Conservation (phyloP, 2,113 vertebrate genomes). For the Rafetus swinhoei region DNA sequence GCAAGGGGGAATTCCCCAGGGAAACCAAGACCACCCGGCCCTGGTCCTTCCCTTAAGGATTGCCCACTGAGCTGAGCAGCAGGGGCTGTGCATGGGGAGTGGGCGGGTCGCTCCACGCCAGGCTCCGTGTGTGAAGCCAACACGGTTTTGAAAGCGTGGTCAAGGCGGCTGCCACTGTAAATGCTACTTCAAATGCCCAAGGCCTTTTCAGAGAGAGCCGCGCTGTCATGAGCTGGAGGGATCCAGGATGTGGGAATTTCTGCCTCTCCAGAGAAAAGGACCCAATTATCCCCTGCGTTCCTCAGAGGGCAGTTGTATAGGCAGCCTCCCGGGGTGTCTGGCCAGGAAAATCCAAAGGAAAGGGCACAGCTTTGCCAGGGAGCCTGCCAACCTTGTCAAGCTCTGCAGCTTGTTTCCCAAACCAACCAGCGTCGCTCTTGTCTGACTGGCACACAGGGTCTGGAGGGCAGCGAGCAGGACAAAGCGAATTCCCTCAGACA, state of each 20-base stretch:
- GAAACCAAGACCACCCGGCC: not conserved
- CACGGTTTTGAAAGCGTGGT: fast-evolving
- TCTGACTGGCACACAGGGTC: no score
- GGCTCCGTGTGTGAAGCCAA: no score
- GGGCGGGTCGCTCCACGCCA: not conserved
- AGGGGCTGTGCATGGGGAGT: fast-evolving
- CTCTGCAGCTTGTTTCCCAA: no score
- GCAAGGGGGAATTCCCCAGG: not conserved
- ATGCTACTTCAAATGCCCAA: not conserved
- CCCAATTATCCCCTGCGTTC: not conserved
- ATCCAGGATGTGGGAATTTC: not conserved
- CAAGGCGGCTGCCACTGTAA: not conserved
- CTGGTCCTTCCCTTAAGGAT: fast-evolving
- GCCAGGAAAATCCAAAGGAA: not conserved
- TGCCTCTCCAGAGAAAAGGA: not conserved
- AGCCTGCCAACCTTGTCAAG: not conserved
- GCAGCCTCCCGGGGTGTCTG: not conserved
- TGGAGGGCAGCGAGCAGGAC: no score
- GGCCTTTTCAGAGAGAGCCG: not conserved
- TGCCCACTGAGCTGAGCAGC: not conserved
- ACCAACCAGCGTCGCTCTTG: not conserved
- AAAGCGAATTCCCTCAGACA: not conserved
- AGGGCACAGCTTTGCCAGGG: not conserved
- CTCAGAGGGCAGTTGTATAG: not conserved
- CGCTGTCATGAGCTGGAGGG: not conserved